Conservation (phyloP, 2,888 invertebrate genomes). For the Polylopha cassiicola region DNA sequence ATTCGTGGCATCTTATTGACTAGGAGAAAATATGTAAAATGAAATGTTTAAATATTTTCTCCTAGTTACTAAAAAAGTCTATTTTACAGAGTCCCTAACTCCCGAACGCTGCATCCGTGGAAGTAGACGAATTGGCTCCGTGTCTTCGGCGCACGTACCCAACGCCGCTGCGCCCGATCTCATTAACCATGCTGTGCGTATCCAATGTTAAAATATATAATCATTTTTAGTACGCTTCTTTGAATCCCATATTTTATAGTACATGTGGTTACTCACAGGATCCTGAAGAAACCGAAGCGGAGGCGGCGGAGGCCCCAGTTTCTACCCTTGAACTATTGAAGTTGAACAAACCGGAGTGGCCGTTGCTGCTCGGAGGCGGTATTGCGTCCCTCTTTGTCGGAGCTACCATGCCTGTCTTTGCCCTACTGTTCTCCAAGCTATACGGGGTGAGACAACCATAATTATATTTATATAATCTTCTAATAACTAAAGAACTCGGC, state of each 20-base stretch:
- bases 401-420: slow-evolving; percentile 81
- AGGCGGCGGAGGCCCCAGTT: slow-evolving; percentile 30
- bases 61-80: too few relatives aligned
- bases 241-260: too few relatives aligned
- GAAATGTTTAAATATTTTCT: too few relatives aligned
- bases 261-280: slow-evolving; percentile 29
- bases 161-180: slow-evolving; percentile 30
- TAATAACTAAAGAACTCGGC: too few relatives aligned
- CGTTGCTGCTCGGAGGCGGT: slow-evolving; percentile 73
- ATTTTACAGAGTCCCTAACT: slow-evolving; percentile 33
- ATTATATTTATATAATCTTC: too few relatives aligned
- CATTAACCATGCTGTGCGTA: slow-evolving; percentile 25
- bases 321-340: slow-evolving; percentile 64
- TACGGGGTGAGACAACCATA: slow-evolving; percentile 68
- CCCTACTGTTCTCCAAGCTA: slow-evolving; percentile 81
- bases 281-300: slow-evolving; percentile 18
- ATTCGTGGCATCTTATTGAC: too few relatives aligned
- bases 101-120: slow-evolving; percentile 40
- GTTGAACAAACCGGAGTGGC: slow-evolving; percentile 80
- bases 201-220: background rate
- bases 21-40: too few relatives aligned
- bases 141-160: slow-evolving; percentile 30
- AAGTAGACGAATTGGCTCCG: slow-evolving; percentile 40
- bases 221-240: too few relatives aligned
- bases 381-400: slow-evolving; percentile 80